Conservation (phyloP, 2,797 vertebrate genomes). For the Enteromius afrohamiltoni region DNA sequence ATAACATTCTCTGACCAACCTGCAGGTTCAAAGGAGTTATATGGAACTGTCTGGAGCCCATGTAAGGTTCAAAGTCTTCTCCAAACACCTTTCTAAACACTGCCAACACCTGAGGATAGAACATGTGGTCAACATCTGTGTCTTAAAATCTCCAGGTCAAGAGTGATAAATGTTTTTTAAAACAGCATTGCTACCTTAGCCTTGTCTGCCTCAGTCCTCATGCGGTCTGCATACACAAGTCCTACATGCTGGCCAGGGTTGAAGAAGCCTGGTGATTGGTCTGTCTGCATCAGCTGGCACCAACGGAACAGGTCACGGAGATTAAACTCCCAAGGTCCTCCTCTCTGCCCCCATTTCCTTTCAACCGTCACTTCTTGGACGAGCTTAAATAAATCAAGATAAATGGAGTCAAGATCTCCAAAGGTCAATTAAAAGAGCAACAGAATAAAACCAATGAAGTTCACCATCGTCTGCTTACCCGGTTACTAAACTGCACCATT, state of each 20-base stretch:
- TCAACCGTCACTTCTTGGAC: slow-evolving; percentile 87
- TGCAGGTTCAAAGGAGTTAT: slow-evolving; percentile 92
- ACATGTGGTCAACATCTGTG: neutral
- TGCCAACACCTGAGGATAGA: slow-evolving; percentile 80
- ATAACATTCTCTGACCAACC: slow-evolving; percentile 71
- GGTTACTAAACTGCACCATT: slow-evolving; percentile 96
- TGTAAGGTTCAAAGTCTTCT: slow-evolving; percentile 81
- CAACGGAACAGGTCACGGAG: slow-evolving; percentile 96
- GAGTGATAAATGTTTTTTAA: neutral
- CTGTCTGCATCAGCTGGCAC: slow-evolving; percentile 96
- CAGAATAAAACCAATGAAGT: slow-evolving; percentile 6
- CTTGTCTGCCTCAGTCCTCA: slow-evolving; percentile 89
- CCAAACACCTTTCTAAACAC: slow-evolving; percentile 88
- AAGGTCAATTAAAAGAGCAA: neutral
- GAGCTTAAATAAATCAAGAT: slow-evolving; percentile 74
- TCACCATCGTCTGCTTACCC: slow-evolving; percentile 72
- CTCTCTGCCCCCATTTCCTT: slow-evolving; percentile 93
- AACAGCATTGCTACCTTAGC: slow-evolving; percentile 78
- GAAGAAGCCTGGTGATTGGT: slow-evolving; percentile 90
- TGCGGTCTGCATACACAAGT: slow-evolving; percentile 91
- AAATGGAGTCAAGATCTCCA: neutral
- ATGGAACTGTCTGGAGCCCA: slow-evolving; percentile 87
- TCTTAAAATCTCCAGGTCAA: neutral
- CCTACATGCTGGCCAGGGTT: slow-evolving; percentile 92
- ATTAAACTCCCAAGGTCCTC: slow-evolving; percentile 98